Percentiles rank a stretch among this genome's conserved stretches.
phyloP scores from a whole-genome alignment of 2,113 vertebrate species.

The Aspidoscelis tigris region DNA sequence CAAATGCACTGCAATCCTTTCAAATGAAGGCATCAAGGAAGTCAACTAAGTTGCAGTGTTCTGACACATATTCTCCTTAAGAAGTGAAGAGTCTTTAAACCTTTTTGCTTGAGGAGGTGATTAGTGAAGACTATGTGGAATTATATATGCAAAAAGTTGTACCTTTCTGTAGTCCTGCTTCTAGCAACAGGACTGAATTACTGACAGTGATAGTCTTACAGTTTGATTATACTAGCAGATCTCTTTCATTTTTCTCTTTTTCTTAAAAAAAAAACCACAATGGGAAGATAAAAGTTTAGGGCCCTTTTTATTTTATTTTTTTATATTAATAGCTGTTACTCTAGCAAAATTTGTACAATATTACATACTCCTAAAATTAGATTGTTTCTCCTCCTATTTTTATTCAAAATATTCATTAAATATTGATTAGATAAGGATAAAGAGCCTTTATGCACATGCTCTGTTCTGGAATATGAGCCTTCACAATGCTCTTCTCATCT shows the following conservation, averaged over 20 bases:
- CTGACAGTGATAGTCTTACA: constrained; percentile 40
- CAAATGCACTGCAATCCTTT: constrained; percentile 51
- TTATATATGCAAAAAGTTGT: constrained; percentile 33
- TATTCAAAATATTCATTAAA: not conserved
- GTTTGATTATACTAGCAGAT: constrained; percentile 34
- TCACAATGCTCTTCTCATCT: too few relatives aligned
- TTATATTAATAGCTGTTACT: constrained; percentile 36
- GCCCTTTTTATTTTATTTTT: constrained; percentile 33
- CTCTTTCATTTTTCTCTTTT: not conserved
- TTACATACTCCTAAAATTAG: constrained; percentile 48
- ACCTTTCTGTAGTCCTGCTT: constrained; percentile 49
- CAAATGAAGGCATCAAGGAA: constrained; percentile 45
- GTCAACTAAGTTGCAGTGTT: constrained; percentile 47
- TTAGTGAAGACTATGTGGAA: constrained; percentile 50
- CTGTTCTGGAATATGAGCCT: too few relatives aligned
- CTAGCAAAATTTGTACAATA: constrained; percentile 45
- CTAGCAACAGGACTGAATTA: constrained; percentile 32
- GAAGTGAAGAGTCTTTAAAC: constrained; percentile 61
- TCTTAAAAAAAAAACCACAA: too few relatives aligned
- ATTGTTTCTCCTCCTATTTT: constrained; percentile 31
- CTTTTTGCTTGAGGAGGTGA: constrained; percentile 62
- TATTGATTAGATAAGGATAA: constrained; percentile 14
- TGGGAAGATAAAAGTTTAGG: not conserved
- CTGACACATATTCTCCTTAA: constrained; percentile 47
- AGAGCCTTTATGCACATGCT: not conserved